Evolutionary conservation across 1,140 invertebrate genomes (phyloP), one percentile per base, ranked within the genome.

Genomic region (Anagrus nilaparvatae): DNA sequence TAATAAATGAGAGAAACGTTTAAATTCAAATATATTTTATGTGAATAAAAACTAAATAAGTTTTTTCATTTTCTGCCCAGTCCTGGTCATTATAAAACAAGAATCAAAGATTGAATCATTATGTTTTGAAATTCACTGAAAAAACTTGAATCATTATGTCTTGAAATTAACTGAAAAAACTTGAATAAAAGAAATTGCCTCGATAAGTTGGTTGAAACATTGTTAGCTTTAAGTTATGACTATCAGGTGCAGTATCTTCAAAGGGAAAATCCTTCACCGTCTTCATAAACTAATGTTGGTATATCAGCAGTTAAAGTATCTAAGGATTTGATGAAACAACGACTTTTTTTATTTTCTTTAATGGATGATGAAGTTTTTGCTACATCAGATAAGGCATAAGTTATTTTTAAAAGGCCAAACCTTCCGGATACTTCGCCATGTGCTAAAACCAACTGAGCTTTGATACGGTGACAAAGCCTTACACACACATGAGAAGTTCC

Each of bases 211-310:
- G 86, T 54, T 81, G 77, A 56, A 87, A 77, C 58, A 83, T 78
- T 9, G 77, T 82, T 23, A 78, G 61, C 28, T 81, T 78, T 60
- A 84, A 94, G 52, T 82, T 82, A 62, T 95, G 90, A 27, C 65
- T 70, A 29, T 74, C 67, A 4, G 85, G 87, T 3, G 84, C 84
- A 40, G 74, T 76, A 40, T 89, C 81, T 28, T 84, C 58, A 16
- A 89, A 69, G 30, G n/a, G 73, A 72, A 64, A 89, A 93, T 29
- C 77, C 82, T 68, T 73, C 67, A 12, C 60, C 66, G 19, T 67
- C 57, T 9, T 45, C 21, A 35, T 60, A 63, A 24, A 60, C 42
- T 4, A 51, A 51, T 3, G 57, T 54, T 20, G 59, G 55, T 38
- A 56, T 52, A 12, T 63, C 59, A n/a, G n/a, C n/a, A 5, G 53